A percentile compares a stretch with the other conserved stretches of the same genome.
Conservation (phyloP, 2,797 vertebrate species). For the Poeciliopsis presidionis region DNA sequence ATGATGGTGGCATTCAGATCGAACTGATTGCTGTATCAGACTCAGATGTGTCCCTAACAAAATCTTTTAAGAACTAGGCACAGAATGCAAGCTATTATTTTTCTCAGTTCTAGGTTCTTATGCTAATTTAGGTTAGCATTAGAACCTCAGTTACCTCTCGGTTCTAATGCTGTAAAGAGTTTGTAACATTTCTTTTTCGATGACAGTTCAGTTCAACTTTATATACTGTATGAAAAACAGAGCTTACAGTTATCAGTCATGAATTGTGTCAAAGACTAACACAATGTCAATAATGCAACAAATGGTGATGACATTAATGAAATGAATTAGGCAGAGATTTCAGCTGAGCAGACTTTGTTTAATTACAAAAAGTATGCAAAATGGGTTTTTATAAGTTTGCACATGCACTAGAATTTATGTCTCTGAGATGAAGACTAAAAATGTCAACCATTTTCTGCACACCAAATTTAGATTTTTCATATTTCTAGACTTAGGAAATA, state of each 20-base stretch:
- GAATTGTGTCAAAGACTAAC: too few species aligned
- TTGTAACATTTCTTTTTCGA: too few species aligned
- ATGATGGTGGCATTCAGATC: slow-evolving; percentile 53
- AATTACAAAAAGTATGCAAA: not conserved
- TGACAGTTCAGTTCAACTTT: too few species aligned
- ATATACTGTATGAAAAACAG: too few species aligned
- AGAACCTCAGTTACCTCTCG: too few species aligned
- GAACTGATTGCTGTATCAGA: slow-evolving; percentile 29
- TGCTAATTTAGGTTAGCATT: not conserved
- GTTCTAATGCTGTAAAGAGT: too few species aligned
- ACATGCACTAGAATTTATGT: not conserved
- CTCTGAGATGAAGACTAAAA: not conserved
- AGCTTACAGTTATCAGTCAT: too few species aligned
- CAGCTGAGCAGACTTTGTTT: not conserved
- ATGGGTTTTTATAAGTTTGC: not conserved
- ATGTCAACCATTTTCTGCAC: not conserved
- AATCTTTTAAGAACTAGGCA: not conserved
- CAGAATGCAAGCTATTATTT: not conserved
- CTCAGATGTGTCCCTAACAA: slow-evolving; percentile 16
- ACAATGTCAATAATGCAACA: slow-evolving; percentile 6
- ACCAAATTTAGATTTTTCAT: not conserved
- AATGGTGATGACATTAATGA: slow-evolving; percentile 33
- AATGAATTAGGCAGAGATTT: not conserved
- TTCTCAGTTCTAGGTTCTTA: not conserved
- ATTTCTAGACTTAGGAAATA: not conserved